phyloP scores from a whole-genome alignment of 1,140 invertebrate genomes.

The Aplysia californica region DNA sequence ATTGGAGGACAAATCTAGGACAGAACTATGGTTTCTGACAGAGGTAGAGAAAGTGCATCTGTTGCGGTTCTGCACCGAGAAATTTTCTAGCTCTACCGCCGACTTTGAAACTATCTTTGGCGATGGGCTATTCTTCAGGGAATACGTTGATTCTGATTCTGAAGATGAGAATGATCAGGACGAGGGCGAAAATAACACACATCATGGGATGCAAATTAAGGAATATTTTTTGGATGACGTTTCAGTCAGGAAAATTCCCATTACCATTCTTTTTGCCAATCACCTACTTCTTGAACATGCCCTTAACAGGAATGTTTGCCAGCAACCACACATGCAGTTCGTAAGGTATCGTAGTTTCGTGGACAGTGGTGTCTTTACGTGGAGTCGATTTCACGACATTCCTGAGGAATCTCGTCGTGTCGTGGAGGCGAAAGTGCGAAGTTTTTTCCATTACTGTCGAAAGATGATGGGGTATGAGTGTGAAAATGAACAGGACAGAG shows the following conservation, averaged over 20 bases:
- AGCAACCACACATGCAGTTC: no score
- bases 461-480: background rate
- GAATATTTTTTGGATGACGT: no score
- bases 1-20: no score
- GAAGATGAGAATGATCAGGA: background rate
- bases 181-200: background rate
- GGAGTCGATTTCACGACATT: constrained; percentile 1
- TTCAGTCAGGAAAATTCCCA: constrained; percentile 1
- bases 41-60: no score
- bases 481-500: background rate
- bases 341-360: no score
- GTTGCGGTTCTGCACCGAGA: no score
- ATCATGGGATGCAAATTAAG: no score
- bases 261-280: constrained; percentile 5
- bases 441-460: constrained; percentile 1
- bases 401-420: background rate
- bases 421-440: constrained; percentile 15
- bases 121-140: no score
- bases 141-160: constrained; percentile 18
- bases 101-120: no score
- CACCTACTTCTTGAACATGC: constrained; percentile 15
- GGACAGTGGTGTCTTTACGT: constrained; percentile 9
- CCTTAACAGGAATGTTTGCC: no score
- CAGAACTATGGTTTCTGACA: no score
- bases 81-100: no score